A percentile compares a stretch with the other conserved stretches of the same genome.
Evolutionary conservation across 2,113 vertebrate genomes (phyloP).

Genomic region (Indri indri): DNA sequence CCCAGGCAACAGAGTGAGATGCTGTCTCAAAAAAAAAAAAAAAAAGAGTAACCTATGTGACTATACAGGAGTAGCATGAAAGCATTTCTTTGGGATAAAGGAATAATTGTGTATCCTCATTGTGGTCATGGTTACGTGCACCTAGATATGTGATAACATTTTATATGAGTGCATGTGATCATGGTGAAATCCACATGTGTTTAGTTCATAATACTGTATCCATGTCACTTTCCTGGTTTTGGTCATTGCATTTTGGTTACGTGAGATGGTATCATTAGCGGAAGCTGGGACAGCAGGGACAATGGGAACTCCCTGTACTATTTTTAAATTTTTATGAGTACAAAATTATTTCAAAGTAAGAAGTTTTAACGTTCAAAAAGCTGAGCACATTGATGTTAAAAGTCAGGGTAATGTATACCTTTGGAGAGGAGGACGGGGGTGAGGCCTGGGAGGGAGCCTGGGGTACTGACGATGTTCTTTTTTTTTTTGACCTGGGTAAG

Average conservation of each 20-base stretch:
- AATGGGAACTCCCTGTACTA: background rate
- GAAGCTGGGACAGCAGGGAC: background rate
- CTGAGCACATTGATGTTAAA: background rate
- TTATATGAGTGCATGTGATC: background rate
- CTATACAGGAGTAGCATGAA: background rate
- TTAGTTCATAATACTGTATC: background rate
- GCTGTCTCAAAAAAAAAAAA: too few species aligned
- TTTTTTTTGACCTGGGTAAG: background rate
- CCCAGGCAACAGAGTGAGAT: too few species aligned
- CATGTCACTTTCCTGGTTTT: background rate
- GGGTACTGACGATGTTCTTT: background rate
- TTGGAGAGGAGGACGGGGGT: background rate
- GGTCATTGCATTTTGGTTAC: background rate
- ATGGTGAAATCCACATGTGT: background rate
- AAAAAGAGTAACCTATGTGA: background rate
- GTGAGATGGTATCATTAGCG: background rate
- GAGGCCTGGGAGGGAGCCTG: background rate
- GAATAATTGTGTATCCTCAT: background rate
- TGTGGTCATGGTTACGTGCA: background rate
- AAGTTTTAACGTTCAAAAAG: background rate
- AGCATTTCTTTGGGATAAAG: background rate
- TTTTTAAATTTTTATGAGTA: background rate
- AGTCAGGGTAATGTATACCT: background rate
- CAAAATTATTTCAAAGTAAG: constrained; percentile 22
- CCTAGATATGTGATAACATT: background rate